A percentile compares a stretch with the other conserved stretches of the same genome.
Conservation (phyloP, 2,888 invertebrate species). For the Cheilosia scutellata region DNA sequence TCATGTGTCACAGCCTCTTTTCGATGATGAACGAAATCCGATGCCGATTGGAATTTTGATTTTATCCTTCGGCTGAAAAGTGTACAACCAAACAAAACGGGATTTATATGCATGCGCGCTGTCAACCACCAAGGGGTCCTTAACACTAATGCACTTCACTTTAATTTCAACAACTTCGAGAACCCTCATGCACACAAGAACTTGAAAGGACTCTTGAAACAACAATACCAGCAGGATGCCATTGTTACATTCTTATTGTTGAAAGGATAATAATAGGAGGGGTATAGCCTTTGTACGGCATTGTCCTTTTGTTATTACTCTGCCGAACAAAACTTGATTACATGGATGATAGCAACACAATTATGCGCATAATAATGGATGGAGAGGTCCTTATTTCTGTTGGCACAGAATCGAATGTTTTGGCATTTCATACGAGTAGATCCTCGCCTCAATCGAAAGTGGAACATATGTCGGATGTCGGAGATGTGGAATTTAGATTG, state of each 20-base stretch:
- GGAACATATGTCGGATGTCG: constrained; percentile 69
- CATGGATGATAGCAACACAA: constrained; percentile 78
- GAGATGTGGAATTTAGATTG: constrained; percentile 64
- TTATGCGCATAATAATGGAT: constrained; percentile 77
- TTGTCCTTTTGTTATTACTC: constrained; percentile 72
- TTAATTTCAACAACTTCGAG: constrained; percentile 66
- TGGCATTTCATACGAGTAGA: constrained; percentile 52
- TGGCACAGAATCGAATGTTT: constrained; percentile 58
- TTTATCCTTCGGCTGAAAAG: constrained; percentile 59
- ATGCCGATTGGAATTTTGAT: constrained; percentile 65
- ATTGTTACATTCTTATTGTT: constrained; percentile 68
- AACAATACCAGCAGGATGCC: constrained; percentile 69
- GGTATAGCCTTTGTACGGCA: constrained; percentile 37
- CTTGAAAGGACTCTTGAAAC: constrained; percentile 64
- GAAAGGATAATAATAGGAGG: constrained; percentile 43
- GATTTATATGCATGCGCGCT: constrained; percentile 65
- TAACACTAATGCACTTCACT: constrained; percentile 74
- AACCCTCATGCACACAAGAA: constrained; percentile 24
- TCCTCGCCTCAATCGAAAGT: constrained; percentile 23
- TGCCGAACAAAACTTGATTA: constrained; percentile 77
- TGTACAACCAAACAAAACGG: constrained; percentile 63
- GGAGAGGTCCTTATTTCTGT: constrained; percentile 69
- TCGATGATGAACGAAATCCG: constrained; percentile 59
- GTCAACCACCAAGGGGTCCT: constrained; percentile 44
- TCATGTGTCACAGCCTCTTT: constrained; percentile 72